Conservation (phyloP, 2,888 invertebrate species). For the Stenotaenia linearis region DNA sequence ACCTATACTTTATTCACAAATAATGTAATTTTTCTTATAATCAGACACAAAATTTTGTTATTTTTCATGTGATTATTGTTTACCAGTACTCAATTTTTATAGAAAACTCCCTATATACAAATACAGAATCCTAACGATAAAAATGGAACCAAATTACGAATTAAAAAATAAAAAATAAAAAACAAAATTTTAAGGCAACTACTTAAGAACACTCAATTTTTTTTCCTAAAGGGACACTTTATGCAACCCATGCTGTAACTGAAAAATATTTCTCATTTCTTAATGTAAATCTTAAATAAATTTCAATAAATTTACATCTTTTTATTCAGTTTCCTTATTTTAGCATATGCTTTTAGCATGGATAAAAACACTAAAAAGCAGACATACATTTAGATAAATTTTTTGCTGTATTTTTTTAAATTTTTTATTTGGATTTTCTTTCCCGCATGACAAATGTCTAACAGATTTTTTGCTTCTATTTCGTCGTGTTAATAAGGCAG, state of each 20-base stretch:
- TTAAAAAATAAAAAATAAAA: neutral
- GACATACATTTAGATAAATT: neutral
- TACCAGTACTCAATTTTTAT: constrained; percentile 10
- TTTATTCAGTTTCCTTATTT: neutral
- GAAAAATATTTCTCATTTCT: constrained; percentile 6
- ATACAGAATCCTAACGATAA: constrained; percentile 9
- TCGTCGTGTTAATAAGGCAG: neutral
- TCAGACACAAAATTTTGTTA: neutral
- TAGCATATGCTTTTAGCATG: neutral
- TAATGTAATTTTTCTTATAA: constrained; percentile 2
- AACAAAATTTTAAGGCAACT: neutral
- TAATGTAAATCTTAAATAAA: neutral
- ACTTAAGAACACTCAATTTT: constrained; percentile 8
- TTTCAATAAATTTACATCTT: neutral
- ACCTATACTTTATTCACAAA: constrained; percentile 19
- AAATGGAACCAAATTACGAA: neutral
- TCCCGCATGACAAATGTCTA: neutral
- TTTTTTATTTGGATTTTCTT: neutral
- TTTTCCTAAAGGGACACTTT: neutral
- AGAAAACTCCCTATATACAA: constrained; percentile 19
- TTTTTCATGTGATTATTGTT: neutral
- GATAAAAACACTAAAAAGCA: constrained; percentile 15
- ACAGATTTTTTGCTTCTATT: neutral
- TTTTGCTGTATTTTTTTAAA: neutral
- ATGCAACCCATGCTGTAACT: neutral